Conservation (phyloP, 2,113 vertebrate genomes). For the Pelecanoides urinatrix region DNA sequence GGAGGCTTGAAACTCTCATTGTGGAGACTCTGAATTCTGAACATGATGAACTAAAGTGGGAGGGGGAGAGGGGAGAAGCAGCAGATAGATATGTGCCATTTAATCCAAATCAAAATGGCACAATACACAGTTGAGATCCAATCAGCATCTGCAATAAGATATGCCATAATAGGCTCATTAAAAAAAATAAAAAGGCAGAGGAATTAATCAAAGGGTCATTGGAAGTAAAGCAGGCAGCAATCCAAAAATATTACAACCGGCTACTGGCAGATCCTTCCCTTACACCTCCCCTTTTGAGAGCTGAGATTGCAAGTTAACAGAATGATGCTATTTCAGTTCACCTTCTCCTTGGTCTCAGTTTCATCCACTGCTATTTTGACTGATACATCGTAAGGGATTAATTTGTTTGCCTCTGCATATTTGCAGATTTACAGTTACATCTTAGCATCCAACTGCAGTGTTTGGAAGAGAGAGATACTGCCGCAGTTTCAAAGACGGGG, state of each 20-base stretch:
- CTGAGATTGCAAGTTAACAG: slow-evolving; percentile 1
- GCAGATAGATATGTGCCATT: slow-evolving; percentile 73
- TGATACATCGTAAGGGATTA: background rate
- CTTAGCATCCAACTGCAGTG: background rate
- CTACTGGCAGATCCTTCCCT: background rate
- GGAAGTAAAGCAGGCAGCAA: slow-evolving; percentile 51
- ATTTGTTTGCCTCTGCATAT: slow-evolving; percentile 15
- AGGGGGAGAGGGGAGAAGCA: slow-evolving; percentile 42
- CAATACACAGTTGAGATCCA: slow-evolving; percentile 64
- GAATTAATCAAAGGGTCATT: slow-evolving; percentile 58
- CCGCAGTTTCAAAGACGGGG: background rate
- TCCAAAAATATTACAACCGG: slow-evolving; percentile 14
- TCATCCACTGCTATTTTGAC: background rate
- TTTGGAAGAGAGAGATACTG: background rate
- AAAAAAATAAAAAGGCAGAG: slow-evolving; percentile 59
- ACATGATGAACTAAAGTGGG: slow-evolving; percentile 60
- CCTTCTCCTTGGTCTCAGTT: background rate
- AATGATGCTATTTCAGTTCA: background rate
- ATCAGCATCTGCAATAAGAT: slow-evolving; percentile 60
- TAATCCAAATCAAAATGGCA: slow-evolving; percentile 73
- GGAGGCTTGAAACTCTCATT: slow-evolving; percentile 61
- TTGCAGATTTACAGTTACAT: background rate
- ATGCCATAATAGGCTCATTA: slow-evolving; percentile 65
- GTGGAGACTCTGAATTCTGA: slow-evolving; percentile 67
- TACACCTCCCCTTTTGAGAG: background rate